Evolutionary conservation across 2,888 invertebrate genomes (phyloP).

Genomic region (Erannis defoliaria): DNA sequence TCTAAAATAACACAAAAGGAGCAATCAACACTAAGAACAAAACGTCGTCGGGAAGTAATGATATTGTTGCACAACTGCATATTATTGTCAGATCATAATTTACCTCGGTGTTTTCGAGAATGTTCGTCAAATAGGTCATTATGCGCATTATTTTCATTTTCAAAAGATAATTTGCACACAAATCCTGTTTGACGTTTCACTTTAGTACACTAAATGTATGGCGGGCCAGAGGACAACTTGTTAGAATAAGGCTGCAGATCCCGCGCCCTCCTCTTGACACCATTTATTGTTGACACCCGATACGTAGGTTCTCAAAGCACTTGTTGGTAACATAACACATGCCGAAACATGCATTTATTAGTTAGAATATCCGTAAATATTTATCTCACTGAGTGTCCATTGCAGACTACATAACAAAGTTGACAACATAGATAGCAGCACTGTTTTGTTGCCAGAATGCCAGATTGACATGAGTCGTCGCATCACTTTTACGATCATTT

Average conservation of each 20-base stretch:
- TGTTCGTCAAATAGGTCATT: slow-evolving; percentile 18
- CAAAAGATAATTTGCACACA: slow-evolving; percentile 63
- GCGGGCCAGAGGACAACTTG: slow-evolving; percentile 70
- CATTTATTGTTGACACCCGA: slow-evolving; percentile 5
- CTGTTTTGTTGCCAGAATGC: slow-evolving; percentile 86
- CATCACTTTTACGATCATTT: slow-evolving; percentile 68
- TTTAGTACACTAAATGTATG: slow-evolving; percentile 81
- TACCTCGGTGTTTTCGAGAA: slow-evolving; percentile 44
- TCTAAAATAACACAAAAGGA: slow-evolving; percentile 49
- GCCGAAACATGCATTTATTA: slow-evolving; percentile 70
- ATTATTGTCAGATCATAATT: slow-evolving; percentile 32
- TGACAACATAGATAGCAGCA: slow-evolving; percentile 94
- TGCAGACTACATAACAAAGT: slow-evolving; percentile 87
- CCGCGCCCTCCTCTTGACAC: neutral
- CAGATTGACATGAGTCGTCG: slow-evolving; percentile 85
- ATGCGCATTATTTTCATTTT: slow-evolving; percentile 47
- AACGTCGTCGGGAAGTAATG: slow-evolving; percentile 48
- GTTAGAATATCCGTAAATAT: slow-evolving; percentile 85
- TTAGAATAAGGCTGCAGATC: slow-evolving; percentile 47
- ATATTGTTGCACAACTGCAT: slow-evolving; percentile 8
- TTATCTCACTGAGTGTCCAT: slow-evolving; percentile 89
- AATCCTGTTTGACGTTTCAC: slow-evolving; percentile 83
- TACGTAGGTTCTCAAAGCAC: slow-evolving; percentile 50
- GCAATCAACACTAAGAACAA: slow-evolving; percentile 61
- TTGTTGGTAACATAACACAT: slow-evolving; percentile 56